Evolutionary conservation across 64 coral and sea anemone genomes (phyloP).

Genomic region (Actinia tenebrosa): DNA sequence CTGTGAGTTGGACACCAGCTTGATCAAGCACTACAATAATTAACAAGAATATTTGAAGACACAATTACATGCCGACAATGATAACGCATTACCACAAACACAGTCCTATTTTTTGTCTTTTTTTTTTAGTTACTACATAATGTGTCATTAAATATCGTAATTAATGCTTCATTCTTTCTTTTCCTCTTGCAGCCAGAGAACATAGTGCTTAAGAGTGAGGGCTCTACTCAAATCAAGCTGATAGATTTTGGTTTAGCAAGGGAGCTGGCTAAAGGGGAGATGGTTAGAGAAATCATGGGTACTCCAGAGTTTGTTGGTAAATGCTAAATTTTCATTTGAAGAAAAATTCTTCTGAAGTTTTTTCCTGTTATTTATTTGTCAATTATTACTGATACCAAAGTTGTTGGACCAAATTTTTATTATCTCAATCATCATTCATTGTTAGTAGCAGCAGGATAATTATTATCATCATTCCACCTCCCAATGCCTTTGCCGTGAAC

Average conservation of each 20-base stretch:
- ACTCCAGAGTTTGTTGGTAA: constrained; percentile 97
- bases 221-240: constrained; percentile 56
- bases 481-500: too few relatives aligned
- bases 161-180: not conserved
- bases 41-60: not conserved
- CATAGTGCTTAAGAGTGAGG: constrained; percentile 68
- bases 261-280: constrained; percentile 65
- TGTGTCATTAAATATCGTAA: not conserved
- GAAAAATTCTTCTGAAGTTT: not conserved
- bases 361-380: not conserved
- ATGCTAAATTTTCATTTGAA: not conserved
- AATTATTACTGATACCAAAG: too few relatives aligned
- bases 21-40: not conserved
- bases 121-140: too few relatives aligned
- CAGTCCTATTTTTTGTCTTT: too few relatives aligned
- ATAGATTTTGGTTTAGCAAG: constrained; percentile 95
- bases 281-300: constrained; percentile 84
- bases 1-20: not conserved
- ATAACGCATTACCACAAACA: too few relatives aligned
- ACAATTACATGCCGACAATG: not conserved
- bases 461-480: too few relatives aligned
- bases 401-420: too few relatives aligned
- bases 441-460: too few relatives aligned
- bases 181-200: constrained; percentile 74
- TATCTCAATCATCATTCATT: too few relatives aligned